Conservation (phyloP, 2,113 vertebrate genomes). For the Aspiorhynchus laticeps region DNA sequence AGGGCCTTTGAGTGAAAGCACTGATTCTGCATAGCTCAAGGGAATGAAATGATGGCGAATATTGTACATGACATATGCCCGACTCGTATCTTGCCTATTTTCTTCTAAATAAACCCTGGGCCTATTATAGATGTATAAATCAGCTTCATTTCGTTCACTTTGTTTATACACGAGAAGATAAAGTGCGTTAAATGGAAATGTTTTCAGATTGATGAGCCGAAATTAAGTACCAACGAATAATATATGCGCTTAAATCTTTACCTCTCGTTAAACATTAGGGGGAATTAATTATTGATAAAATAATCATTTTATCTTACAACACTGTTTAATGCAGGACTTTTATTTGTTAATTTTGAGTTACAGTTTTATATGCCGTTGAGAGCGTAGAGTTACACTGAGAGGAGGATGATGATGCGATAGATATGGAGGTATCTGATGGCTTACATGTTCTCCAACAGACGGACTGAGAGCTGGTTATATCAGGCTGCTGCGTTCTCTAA, state of each 20-base stretch:
- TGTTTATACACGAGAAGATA: not conserved
- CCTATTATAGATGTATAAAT: not conserved
- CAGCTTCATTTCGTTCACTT: not conserved
- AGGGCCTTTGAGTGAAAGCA: slow-evolving; percentile 53
- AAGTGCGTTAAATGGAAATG: not conserved
- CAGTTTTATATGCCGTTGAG: not conserved
- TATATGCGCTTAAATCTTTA: not conserved
- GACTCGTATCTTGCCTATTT: slow-evolving; percentile 24
- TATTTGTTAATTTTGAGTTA: not conserved
- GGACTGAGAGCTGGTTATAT: not conserved
- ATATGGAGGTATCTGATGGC: not conserved
- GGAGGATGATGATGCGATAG: not conserved
- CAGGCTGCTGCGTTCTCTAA: slow-evolving; percentile 2
- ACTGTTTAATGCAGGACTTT: not conserved
- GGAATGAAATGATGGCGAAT: slow-evolving; percentile 43
- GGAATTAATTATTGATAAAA: not conserved
- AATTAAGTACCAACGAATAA: not conserved
- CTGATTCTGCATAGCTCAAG: slow-evolving; percentile 51
- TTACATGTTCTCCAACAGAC: not conserved
- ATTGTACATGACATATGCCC: slow-evolving; percentile 52
- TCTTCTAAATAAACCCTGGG: slow-evolving; percentile 10
- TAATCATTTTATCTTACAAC: not conserved
- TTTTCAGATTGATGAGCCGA: not conserved
- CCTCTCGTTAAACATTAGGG: not conserved
- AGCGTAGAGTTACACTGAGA: not conserved